Evolutionary conservation across 1,140 invertebrate genomes (phyloP).

Genomic region (Centruroides vittatus): DNA sequence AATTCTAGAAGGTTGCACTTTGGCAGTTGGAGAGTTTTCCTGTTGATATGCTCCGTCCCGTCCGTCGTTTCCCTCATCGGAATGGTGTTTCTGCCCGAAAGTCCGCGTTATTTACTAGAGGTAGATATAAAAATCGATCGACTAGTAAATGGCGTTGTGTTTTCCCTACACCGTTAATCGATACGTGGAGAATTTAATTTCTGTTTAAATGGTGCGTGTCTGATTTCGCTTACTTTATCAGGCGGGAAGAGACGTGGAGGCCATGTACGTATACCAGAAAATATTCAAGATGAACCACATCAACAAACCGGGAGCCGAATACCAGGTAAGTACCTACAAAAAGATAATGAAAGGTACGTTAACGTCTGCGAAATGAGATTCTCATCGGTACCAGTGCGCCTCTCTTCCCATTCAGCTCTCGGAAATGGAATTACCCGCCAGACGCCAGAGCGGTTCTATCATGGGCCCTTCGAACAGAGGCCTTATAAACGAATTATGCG

Average conservation of each 20-base stretch:
- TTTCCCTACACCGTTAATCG: too few species aligned
- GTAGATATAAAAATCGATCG: slow-evolving; percentile 16
- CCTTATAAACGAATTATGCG: slow-evolving; percentile 15
- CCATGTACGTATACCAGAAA: slow-evolving; percentile 54
- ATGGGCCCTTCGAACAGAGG: slow-evolving; percentile 27
- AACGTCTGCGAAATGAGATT: too few species aligned
- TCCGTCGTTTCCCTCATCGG: slow-evolving; percentile 50
- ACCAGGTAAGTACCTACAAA: slow-evolving; percentile 28
- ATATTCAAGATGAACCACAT: slow-evolving; percentile 13
- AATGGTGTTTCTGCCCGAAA: slow-evolving; percentile 60
- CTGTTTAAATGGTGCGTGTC: too few species aligned
- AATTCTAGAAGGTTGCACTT: slow-evolving; percentile 37
- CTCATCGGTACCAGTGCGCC: neutral
- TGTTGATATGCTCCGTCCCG: slow-evolving; percentile 51
- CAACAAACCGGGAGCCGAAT: slow-evolving; percentile 31
- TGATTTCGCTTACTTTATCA: slow-evolving; percentile 35
- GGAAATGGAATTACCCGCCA: slow-evolving; percentile 49
- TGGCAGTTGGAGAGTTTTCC: slow-evolving; percentile 59
- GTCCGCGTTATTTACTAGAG: slow-evolving; percentile 45
- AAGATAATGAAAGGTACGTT: neutral
- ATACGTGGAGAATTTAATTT: too few species aligned
- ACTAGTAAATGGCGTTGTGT: too few species aligned
- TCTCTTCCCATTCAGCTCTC: slow-evolving; percentile 28
- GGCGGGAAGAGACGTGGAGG: slow-evolving; percentile 53
- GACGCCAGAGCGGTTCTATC: slow-evolving; percentile 31